These are phyloP conservation scores for Spatulosminthurus flaviceps DNA, from an alignment of 2,888 invertebrate species.

Conservation along the genomic window DNA sequence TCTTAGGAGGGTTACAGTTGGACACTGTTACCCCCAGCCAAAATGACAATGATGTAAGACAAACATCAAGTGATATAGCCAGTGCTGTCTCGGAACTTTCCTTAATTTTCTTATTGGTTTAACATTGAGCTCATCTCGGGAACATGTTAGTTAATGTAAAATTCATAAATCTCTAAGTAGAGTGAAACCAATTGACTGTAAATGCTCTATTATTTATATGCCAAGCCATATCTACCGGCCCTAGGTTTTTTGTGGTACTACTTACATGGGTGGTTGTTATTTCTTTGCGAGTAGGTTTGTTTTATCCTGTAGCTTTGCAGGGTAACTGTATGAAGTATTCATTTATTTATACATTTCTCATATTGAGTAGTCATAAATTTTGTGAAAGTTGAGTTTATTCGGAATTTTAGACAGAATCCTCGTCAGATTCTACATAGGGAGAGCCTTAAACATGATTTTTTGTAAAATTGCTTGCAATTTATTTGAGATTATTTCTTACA, in stretches of 20 bases:
- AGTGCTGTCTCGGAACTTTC: background rate
- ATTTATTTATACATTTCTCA: too few species aligned
- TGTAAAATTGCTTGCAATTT: background rate
- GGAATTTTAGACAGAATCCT: too few species aligned
- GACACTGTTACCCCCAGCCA: background rate
- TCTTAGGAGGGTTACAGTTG: background rate
- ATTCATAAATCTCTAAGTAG: conserved; percentile 4
- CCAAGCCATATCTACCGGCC: background rate
- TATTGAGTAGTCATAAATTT: too few species aligned
- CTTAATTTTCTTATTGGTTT: too few species aligned
- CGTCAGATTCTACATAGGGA: too few species aligned
- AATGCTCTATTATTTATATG: background rate
- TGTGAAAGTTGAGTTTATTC: too few species aligned
- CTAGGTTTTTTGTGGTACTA: background rate
- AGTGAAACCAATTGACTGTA: conserved; percentile 1
- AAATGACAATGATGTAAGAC: background rate
- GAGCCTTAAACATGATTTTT: too few species aligned
- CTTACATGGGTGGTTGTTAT: background rate
- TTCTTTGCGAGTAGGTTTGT: too few species aligned
- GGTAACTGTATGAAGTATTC: too few species aligned
- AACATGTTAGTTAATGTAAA: background rate
- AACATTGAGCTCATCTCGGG: too few species aligned
- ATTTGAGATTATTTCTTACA: background rate
- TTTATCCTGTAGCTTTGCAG: too few species aligned
- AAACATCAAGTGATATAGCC: background rate